Base-by-base conservation (phyloP, 2,888 invertebrate species). In the Geophilus truncorum region DNA sequence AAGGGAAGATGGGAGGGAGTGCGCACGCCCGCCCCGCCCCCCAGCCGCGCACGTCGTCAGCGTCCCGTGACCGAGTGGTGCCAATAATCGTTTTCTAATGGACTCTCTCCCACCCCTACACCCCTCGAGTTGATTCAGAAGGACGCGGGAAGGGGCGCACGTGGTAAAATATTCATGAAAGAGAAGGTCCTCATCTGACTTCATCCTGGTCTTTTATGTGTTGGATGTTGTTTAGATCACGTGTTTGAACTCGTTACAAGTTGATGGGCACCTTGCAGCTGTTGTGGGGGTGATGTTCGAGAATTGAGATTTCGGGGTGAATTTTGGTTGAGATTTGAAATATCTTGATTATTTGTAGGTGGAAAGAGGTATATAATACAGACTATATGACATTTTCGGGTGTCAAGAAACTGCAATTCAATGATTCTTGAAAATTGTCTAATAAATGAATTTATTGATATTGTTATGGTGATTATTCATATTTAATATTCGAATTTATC, bases 131-230 rank as follows among this genome's bases (percentile, higher is more conserved):
- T 70, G 70, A 70, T 70, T 70, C 70, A 70, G 70, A 28, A 70
- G 70, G 70, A 70, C 70, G 70, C 70, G 70, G 70, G 70, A 70
- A 70, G 70, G 70, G 70, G n/a, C 70, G 70, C 70, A 70, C 70
- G 70, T 70, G 70, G 70, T 70, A 70, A 70, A 70, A 70, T 70
- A 70, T 70, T 70, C 70, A 70, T 70, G 70, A 70, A 70, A 70
- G 70, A 70, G 70, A 70, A 70, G 70, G 70, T 70, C 25, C 25
- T 70, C 70, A 70, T 28, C 70, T 25, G 25, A 70, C 70, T 70
- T 70, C 25, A 70, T 70, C 70, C 70, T 25, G 51, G 70, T 28
- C 28, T 25, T 70, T 70, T 70, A 28, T 70, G 57, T 62, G 57
- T 62, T 10, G 21, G 21, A 62, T 23, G 70, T 70, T 28, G 12